A percentile compares a stretch with the other conserved stretches of the same genome.
These are phyloP conservation scores for Caenorhabditis inopinata DNA, from an alignment of 1,140 invertebrate species.

Conservation along the genomic window DNA sequence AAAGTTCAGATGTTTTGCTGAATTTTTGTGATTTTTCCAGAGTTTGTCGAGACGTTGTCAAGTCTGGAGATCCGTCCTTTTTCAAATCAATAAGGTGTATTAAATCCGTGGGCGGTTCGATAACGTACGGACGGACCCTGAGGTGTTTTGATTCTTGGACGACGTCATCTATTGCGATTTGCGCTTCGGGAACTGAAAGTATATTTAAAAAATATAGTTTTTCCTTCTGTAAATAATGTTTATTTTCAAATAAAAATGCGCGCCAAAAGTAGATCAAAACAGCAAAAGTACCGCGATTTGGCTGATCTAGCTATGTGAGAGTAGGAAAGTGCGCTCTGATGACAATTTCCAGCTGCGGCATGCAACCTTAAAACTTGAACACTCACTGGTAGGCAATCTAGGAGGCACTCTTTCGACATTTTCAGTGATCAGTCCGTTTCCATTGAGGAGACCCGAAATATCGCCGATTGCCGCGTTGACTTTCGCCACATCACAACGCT, in stretches of 20 bases:
- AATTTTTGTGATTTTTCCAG: too few species aligned
- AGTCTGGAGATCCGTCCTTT: background rate
- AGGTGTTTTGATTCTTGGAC: slow-evolving; percentile 16
- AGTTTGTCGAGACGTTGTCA: background rate
- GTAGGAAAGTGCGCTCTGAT: too few species aligned
- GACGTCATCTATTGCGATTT: slow-evolving; percentile 15
- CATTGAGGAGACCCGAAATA: background rate
- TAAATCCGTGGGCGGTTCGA: background rate
- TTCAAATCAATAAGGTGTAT: background rate
- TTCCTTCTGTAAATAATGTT: too few species aligned
- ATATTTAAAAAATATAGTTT: too few species aligned
- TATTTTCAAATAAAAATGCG: too few species aligned
- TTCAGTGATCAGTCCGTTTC: too few species aligned
- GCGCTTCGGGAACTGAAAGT: background rate
- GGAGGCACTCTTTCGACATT: background rate
- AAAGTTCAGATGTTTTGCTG: background rate
- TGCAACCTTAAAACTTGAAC: too few species aligned
- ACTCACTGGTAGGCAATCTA: too few species aligned
- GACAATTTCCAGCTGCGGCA: too few species aligned
- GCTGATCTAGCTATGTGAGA: too few species aligned
- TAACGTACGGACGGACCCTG: background rate
- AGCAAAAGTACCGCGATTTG: too few species aligned
- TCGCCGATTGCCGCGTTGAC: background rate
- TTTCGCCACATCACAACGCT: slow-evolving; percentile 7
- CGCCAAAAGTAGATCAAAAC: too few species aligned